Base-by-base conservation (phyloP, 2,888 invertebrate genomes). In the Brenthis hecate region DNA sequence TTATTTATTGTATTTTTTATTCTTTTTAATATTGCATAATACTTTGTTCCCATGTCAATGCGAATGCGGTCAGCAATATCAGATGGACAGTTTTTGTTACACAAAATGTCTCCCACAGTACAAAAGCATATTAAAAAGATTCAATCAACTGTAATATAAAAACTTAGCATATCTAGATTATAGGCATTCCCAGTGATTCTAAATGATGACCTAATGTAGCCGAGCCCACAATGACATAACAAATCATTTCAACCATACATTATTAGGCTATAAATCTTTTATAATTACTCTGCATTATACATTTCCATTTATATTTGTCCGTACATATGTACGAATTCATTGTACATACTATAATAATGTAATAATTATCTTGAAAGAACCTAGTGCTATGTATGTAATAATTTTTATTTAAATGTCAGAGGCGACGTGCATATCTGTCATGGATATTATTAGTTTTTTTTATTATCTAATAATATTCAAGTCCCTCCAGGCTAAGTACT, bases 201-300 rank as follows among this genome's bases (percentile, higher is more conserved):
- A 67, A 66, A 60, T 67, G 58, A 69, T 73, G 72, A 73, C 65
- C 72, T 67, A 68, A 72, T 71, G 62, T 57, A 62, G 67, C 72
- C 72, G n/a, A 69, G 69, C 72, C 72, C 71, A 71, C 53, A 2
- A 56, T 69, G 66, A 73, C 69, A 69, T 69, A 56, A 67, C 69
- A 36, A 58, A 55, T 56, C 48, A 71, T 28, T 23, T 58, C 54
- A 32, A 58, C 64, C 43, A 43, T 11, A 51, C 62, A 48, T 14
- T 54, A 60, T 56, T 62, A 60, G 60, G 60, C 50, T 50, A 60
- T 60, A 60, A 50, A 50, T 11, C 28, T 50, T 50, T 60, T 60
- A 50, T 28, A 60, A 60, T 60, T 28, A 28, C 13, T 60, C 48
- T 60, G 60, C 6, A 60, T 50, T 50, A 50, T 28, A 60, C 3